Evolutionary conservation across 92 coral and sea anemone species (phyloP).

Genomic region (Heteractis magnifica): DNA sequence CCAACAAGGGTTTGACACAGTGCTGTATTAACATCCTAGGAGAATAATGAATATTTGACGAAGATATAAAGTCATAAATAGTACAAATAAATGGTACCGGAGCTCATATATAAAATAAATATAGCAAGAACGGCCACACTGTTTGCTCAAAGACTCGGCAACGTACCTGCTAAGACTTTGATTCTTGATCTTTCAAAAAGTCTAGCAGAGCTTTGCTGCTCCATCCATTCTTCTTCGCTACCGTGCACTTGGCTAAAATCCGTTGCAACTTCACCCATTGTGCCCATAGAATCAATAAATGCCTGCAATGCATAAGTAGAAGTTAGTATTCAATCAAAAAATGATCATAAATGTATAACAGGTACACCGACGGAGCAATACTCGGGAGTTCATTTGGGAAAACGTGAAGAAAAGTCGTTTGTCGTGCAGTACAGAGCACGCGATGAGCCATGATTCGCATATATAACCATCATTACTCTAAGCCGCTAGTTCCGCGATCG

Average conservation of each 20-base stretch:
- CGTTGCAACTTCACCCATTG: constrained; percentile 78
- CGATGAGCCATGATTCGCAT: not conserved
- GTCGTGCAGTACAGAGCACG: constrained; percentile 1
- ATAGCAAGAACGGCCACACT: not conserved
- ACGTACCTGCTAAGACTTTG: constrained; percentile 93
- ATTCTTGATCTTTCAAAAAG: constrained; percentile 98
- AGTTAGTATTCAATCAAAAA: constrained; percentile 1
- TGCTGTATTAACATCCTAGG: not conserved
- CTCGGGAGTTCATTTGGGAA: not conserved
- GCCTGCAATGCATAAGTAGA: constrained; percentile 46
- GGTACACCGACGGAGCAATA: not conserved
- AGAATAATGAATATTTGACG: constrained; percentile 6
- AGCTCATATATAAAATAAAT: not conserved
- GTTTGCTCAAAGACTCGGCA: not conserved
- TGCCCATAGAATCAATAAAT: constrained; percentile 90
- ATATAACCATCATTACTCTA: not conserved
- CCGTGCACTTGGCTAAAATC: constrained; percentile 56
- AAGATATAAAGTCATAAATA: not conserved
- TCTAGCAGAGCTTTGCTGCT: constrained; percentile 90
- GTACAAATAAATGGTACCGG: constrained; percentile 14
- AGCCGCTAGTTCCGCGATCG: not conserved
- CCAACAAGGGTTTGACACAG: not conserved
- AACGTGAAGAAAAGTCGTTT: not conserved
- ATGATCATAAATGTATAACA: not conserved
- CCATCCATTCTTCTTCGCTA: constrained; percentile 91